phyloP scores from a whole-genome alignment of 2,113 vertebrate genomes.

The Mus spicilegus region DNA sequence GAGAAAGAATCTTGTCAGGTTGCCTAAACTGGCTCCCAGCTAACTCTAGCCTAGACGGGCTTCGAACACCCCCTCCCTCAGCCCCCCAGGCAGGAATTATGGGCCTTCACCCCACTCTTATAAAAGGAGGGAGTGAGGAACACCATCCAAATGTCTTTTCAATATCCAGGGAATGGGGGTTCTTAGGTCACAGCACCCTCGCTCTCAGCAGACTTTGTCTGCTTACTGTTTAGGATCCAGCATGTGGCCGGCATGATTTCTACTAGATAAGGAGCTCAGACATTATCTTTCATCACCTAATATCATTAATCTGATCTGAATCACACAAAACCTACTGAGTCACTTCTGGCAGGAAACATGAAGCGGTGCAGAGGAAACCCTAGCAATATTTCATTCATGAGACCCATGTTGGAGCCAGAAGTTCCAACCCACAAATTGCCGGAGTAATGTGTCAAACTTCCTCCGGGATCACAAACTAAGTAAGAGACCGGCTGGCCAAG shows the following conservation, averaged over 20 bases:
- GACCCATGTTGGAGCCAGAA: not conserved
- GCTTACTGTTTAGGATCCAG: slow-evolving; percentile 5
- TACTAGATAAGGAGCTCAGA: slow-evolving; percentile 15
- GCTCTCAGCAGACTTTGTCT: not conserved
- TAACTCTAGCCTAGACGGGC: not conserved
- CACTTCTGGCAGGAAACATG: not conserved
- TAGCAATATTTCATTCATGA: slow-evolving; percentile 37
- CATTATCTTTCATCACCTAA: slow-evolving; percentile 19
- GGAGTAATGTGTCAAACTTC: slow-evolving; percentile 23
- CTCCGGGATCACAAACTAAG: not conserved
- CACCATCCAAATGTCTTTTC: not conserved
- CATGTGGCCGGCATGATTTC: slow-evolving; percentile 31
- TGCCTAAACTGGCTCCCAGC: not conserved
- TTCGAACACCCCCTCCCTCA: not conserved
- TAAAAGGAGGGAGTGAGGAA: too few relatives aligned
- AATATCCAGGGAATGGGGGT: not conserved
- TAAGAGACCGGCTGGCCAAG: not conserved
- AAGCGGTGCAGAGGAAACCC: not conserved
- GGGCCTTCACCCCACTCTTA: not conserved
- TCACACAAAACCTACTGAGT: slow-evolving; percentile 24
- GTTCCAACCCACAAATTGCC: not conserved
- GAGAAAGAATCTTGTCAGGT: not conserved
- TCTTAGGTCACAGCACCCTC: not conserved
- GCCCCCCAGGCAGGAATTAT: too few relatives aligned
- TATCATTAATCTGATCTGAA: not conserved